phyloP scores from a whole-genome alignment of 1,140 invertebrate species.

The Solenopsis invicta region DNA sequence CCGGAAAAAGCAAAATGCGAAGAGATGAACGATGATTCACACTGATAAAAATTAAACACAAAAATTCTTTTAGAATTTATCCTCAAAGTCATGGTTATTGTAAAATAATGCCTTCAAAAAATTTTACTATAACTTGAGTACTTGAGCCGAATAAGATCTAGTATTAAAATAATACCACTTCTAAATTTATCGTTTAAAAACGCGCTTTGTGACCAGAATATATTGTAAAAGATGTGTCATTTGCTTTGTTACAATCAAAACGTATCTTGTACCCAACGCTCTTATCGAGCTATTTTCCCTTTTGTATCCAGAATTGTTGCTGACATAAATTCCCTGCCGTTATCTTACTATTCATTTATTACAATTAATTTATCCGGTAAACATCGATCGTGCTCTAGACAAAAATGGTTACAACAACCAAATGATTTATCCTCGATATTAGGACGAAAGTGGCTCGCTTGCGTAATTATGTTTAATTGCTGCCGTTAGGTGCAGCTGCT shows the following conservation, averaged over 20 bases:
- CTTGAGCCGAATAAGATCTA: too few species aligned
- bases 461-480: slow-evolving; percentile 45
- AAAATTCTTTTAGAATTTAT: not conserved
- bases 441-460: not conserved
- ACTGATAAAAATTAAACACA: not conserved
- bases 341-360: slow-evolving; percentile 27
- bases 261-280: not conserved
- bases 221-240: not conserved
- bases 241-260: not conserved
- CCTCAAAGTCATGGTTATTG: too few species aligned
- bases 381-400: not conserved
- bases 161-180: too few species aligned
- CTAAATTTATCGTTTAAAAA: too few species aligned
- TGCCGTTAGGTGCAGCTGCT: slow-evolving; percentile 41
- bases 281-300: not conserved
- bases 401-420: not conserved
- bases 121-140: too few species aligned
- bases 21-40: not conserved
- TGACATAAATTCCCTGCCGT: slow-evolving; percentile 14
- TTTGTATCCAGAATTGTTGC: not conserved
- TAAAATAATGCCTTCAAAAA: too few species aligned
- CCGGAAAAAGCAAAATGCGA: not conserved
- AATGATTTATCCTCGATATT: slow-evolving; percentile 48
- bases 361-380: slow-evolving; percentile 30
- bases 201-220: too few species aligned